Percentiles rank a stretch among this genome's conserved stretches.
Conservation (phyloP, 1,140 invertebrate genomes). For the Megathymus violae region DNA sequence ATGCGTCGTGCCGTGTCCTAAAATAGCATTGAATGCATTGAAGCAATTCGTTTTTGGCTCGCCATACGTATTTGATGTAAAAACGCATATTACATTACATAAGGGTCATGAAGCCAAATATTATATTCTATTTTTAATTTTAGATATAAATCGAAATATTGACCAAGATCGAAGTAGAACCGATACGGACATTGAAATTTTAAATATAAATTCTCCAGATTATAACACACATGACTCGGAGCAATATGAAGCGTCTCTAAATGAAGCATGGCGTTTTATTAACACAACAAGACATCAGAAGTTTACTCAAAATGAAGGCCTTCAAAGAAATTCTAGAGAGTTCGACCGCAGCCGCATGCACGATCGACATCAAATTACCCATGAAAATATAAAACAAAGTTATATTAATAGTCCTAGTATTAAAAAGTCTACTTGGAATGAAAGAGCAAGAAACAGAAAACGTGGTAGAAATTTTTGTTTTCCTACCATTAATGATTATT, state of each 20-base stretch:
- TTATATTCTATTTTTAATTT: conserved; percentile 20
- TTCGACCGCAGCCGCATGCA: not conserved
- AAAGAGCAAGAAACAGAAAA: not conserved
- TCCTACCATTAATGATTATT: conserved; percentile 17
- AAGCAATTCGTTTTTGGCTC: no score
- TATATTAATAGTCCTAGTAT: not conserved
- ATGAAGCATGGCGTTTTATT: conserved; percentile 22
- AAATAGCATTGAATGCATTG: no score
- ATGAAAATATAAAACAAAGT: not conserved
- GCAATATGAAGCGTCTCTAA: conserved; percentile 14
- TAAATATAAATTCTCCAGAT: conserved; percentile 54
- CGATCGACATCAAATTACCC: not conserved
- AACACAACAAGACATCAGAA: conserved; percentile 17
- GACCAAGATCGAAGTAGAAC: conserved; percentile 15
- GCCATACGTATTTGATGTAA: no score
- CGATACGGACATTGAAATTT: conserved; percentile 48
- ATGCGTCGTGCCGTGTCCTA: no score
- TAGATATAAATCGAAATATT: conserved; percentile 49
- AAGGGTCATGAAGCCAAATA: no score
- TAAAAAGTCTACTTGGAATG: not conserved
- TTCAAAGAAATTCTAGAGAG: not conserved
- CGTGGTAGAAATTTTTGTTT: not conserved
- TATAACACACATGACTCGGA: conserved; percentile 30
- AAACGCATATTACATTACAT: no score
- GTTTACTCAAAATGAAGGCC: not conserved